Percentiles rank a stretch among this genome's conserved stretches.
phyloP scores from a whole-genome alignment of 2,113 vertebrate genomes.

The Pelecanus crispus region DNA sequence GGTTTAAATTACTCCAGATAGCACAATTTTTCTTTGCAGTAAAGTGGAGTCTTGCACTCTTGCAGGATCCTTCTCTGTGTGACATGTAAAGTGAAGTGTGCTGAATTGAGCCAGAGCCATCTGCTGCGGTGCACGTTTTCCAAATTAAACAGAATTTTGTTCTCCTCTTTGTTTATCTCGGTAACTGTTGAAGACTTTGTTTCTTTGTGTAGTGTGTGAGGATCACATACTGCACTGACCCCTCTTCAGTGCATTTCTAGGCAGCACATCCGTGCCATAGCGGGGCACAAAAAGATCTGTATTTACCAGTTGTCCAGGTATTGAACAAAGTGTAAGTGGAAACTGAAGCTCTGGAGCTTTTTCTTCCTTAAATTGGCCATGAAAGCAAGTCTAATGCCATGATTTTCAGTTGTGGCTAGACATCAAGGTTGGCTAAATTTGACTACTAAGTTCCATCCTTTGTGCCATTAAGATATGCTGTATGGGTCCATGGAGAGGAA shows the following conservation, averaged over 20 bases:
- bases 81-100: not conserved
- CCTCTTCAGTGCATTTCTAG: not conserved
- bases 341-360: not conserved
- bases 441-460: not conserved
- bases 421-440: not conserved
- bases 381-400: not conserved
- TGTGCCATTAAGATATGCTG: not conserved
- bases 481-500: not conserved
- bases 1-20: not conserved
- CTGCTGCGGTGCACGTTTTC: not conserved
- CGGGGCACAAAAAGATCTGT: not conserved
- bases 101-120: not conserved
- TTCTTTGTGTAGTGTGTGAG: not conserved
- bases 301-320: not conserved
- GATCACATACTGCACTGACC: not conserved
- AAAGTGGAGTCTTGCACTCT: not conserved
- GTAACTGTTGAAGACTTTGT: not conserved
- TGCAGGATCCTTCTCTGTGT: not conserved
- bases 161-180: not conserved
- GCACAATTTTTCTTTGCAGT: not conserved
- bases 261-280: not conserved
- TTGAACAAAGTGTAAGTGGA: not conserved
- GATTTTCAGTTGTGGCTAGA: not conserved
- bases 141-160: not conserved
- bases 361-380: not conserved